A percentile compares a stretch with the other conserved stretches of the same genome.
Evolutionary conservation across 2,797 vertebrate genomes (phyloP).

Genomic region (Garrulus glandarius): DNA sequence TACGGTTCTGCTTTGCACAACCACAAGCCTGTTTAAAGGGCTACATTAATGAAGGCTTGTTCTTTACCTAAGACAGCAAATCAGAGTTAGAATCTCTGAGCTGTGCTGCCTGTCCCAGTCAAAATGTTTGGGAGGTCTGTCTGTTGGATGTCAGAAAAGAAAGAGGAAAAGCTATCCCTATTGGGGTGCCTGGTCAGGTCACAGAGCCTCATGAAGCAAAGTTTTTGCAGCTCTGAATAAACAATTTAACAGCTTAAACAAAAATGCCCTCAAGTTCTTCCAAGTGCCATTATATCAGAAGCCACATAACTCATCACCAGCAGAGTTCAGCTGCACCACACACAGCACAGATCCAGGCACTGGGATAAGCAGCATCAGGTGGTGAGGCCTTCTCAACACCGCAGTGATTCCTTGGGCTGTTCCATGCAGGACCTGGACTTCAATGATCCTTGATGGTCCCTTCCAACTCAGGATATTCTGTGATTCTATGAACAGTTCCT

Average conservation of each 20-base stretch:
- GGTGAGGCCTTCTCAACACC: rapidly evolving
- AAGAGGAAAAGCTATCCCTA: background rate
- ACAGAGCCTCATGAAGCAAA: background rate
- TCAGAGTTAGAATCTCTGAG: background rate
- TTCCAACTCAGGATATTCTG: background rate
- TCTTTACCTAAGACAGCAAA: background rate
- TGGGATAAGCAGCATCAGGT: background rate
- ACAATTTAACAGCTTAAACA: background rate
- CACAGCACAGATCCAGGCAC: background rate
- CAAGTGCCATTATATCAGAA: background rate
- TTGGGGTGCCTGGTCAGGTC: background rate
- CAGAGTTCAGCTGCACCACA: background rate
- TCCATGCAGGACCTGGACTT: background rate
- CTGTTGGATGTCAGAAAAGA: background rate
- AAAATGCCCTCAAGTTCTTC: background rate
- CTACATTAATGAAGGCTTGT: background rate
- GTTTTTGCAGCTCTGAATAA: background rate
- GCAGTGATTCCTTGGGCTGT: background rate
- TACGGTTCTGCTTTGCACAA: background rate
- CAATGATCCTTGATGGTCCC: background rate
- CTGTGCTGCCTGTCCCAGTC: background rate
- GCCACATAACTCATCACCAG: background rate
- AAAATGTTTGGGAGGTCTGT: background rate
- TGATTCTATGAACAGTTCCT: background rate
- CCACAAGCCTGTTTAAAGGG: background rate